A percentile compares a stretch with the other conserved stretches of the same genome.
These are phyloP conservation scores for Apis florea DNA, from an alignment of 1,140 invertebrate genomes.

Conservation along the genomic window DNA sequence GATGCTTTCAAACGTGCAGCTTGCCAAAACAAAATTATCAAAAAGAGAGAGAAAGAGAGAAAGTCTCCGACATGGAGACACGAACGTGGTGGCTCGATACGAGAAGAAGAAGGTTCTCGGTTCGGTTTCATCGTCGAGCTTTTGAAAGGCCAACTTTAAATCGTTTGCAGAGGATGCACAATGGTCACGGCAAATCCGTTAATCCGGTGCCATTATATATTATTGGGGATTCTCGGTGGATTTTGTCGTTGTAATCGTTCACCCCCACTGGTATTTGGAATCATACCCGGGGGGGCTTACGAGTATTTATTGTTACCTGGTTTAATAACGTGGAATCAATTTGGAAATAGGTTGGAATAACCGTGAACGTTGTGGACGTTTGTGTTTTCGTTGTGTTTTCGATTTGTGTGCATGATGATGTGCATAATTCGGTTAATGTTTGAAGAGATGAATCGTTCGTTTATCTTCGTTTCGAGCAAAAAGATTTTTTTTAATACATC, in stretches of 20 bases:
- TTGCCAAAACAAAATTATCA: constrained; percentile 35
- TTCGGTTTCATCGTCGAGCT: constrained; percentile 3
- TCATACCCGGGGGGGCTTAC: neutral
- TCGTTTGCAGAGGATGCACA: constrained; percentile 6
- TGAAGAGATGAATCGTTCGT: too few species aligned
- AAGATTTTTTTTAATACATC: too few species aligned
- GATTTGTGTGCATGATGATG: neutral
- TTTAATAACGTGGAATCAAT: constrained; percentile 15
- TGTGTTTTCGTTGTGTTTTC: neutral
- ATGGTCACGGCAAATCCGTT: constrained; percentile 29
- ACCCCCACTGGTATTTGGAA: neutral
- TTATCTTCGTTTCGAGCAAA: too few species aligned
- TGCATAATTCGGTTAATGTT: too few species aligned
- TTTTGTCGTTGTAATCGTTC: constrained; percentile 15
- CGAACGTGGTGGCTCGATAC: neutral
- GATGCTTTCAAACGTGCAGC: constrained; percentile 11
- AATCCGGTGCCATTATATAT: constrained; percentile 23
- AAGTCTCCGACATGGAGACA: neutral
- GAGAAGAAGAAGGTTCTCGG: neutral
- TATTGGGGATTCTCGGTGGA: neutral
- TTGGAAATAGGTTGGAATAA: neutral
- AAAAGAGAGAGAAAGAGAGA: neutral
- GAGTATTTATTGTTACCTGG: neutral
- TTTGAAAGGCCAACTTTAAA: constrained; percentile 14
- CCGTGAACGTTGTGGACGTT: neutral